Conservation (phyloP, 2,797 vertebrate species). For the Yasuhikotakia modesta region DNA sequence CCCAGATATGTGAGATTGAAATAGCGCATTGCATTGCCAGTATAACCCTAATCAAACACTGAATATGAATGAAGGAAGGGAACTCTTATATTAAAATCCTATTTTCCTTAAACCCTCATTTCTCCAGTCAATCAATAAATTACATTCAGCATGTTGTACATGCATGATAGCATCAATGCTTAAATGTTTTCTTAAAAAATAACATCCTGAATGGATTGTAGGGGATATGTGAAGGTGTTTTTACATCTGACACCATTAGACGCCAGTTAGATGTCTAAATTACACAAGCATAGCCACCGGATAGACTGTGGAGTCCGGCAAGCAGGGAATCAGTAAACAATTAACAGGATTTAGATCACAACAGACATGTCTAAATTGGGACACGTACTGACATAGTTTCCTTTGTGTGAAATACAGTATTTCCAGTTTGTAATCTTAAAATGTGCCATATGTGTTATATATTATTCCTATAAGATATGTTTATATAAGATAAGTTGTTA, state of each 20-base stretch:
- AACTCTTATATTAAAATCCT: conserved; percentile 45
- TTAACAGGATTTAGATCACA: conserved; percentile 15
- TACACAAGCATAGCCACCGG: conserved; percentile 11
- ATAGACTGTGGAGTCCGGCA: conserved; percentile 2
- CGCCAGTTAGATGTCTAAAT: conserved; percentile 39
- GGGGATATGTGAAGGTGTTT: conserved; percentile 36
- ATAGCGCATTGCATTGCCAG: conserved; percentile 68
- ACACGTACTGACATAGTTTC: conserved; percentile 3
- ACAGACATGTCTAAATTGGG: neutral
- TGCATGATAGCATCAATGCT: conserved; percentile 59
- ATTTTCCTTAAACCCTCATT: conserved; percentile 60
- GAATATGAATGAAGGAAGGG: conserved; percentile 52
- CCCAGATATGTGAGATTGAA: conserved; percentile 36
- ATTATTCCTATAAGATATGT: neutral
- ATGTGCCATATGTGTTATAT: neutral
- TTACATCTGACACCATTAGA: conserved; percentile 44
- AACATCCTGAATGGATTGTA: conserved; percentile 41
- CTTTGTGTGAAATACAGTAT: conserved; percentile 2
- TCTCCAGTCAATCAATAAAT: conserved; percentile 68
- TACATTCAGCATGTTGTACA: conserved; percentile 52
- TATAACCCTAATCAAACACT: conserved; percentile 68
- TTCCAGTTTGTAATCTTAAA: neutral
- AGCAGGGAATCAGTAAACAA: conserved; percentile 5
- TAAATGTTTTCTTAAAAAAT: conserved; percentile 47
- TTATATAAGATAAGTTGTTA: neutral